Base-by-base conservation (phyloP, 2,113 vertebrate genomes). In the Hyperopisus bebe region DNA sequence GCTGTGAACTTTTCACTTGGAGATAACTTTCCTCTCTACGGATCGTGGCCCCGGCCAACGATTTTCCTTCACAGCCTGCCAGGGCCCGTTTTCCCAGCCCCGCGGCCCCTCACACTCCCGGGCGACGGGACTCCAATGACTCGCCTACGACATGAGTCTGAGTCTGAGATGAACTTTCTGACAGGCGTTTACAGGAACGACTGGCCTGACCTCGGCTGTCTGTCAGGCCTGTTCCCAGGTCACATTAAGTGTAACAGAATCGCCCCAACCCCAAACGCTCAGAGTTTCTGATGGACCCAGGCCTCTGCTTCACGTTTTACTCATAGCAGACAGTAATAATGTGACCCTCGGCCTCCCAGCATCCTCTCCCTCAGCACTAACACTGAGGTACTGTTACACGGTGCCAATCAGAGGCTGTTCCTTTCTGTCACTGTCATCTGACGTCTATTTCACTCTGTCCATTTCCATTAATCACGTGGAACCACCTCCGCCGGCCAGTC, bases 221-320 rank as follows among this genome's bases (percentile, higher is more conserved):
- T 89, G 92, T 90, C 91, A 92, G 94, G n/a, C 19, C 84, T 90
- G 88, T 91, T 93, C 93, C 93, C 92, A 90, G 92, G 92, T 94
- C 93, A 93, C 93, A 95, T 95, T 93, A 94, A 94, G 94, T 94
- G 94, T 94, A 95, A 94, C 74, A 90, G 91, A 95, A 95, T 94
- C 92, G 90, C 91, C 82, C 80, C 85, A 53, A 92, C 90, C 58
- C 92, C 74, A 70, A 86, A 44, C 42, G 58, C 80, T 77, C 47
- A 53, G 21, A 50, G 19, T 88, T 47, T 62, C 24, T 8, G 31
- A 85, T 1, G n/a, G 77, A 89, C 50, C 51, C 13, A 50, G 21
- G 13, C 13, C 85, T 53, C 85, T 9, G 7, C n/a, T 13, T 80
- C 44, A 27, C 27, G 50, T 77, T 70, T 80, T 77, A 51, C n/a